Percentiles rank a stretch among this genome's conserved stretches.
Conservation (phyloP, 2,797 vertebrate genomes). For the Allobates femoralis region DNA sequence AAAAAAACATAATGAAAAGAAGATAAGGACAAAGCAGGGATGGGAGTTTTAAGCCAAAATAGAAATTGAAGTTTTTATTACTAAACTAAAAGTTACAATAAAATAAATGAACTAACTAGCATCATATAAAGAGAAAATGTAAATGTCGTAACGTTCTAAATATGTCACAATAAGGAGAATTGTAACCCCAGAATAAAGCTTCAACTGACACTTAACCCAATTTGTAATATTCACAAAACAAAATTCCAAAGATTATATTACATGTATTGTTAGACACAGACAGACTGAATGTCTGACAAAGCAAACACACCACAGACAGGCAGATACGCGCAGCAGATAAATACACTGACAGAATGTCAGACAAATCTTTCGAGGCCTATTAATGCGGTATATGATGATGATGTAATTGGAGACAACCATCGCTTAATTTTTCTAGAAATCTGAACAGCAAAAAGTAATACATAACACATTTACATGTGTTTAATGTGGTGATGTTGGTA, state of each 20-base stretch:
- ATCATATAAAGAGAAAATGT: neutral
- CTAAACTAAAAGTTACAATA: neutral
- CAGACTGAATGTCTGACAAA: slow-evolving; percentile 12
- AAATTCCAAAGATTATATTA: neutral
- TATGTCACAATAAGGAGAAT: neutral
- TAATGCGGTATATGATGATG: slow-evolving; percentile 24
- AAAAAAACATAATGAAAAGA: too few relatives aligned
- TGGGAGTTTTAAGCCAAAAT: neutral
- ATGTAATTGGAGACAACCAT: slow-evolving; percentile 40
- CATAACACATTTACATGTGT: slow-evolving; percentile 49
- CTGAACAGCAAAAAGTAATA: slow-evolving; percentile 39
- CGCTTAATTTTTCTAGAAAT: slow-evolving; percentile 20
- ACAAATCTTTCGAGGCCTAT: slow-evolving; percentile 29
- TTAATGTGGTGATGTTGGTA: slow-evolving; percentile 48
- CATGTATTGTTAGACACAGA: neutral
- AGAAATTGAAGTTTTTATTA: neutral
- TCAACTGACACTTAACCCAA: neutral
- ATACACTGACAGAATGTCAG: slow-evolving; percentile 10
- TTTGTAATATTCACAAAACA: neutral
- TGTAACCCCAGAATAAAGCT: neutral
- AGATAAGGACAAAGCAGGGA: too few relatives aligned
- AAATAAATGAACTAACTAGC: neutral
- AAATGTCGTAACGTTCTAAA: neutral
- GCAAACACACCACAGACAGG: slow-evolving; percentile 23
- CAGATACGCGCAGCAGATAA: slow-evolving; percentile 28